These are phyloP conservation scores for Brienomyrus longianalis DNA, from an alignment of 2,113 vertebrate genomes.

Conservation along the genomic window DNA sequence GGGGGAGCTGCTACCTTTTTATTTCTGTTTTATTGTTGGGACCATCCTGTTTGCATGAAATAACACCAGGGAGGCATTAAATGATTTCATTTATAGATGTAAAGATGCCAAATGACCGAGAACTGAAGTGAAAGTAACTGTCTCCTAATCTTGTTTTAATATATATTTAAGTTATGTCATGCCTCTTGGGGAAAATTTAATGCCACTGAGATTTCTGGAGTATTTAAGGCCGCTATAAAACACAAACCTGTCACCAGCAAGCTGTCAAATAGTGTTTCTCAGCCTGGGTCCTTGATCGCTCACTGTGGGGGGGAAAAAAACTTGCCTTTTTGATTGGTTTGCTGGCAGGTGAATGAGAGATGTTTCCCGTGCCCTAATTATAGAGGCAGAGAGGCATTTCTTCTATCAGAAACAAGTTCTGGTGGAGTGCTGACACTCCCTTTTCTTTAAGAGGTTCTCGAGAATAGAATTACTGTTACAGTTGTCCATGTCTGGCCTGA, in stretches of 20 bases:
- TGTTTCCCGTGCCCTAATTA: constrained; percentile 17
- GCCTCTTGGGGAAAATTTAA: constrained; percentile 49
- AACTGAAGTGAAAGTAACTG: constrained; percentile 32
- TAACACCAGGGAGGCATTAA: not conserved
- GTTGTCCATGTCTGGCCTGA: not conserved
- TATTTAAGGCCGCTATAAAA: constrained; percentile 60
- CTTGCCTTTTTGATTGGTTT: constrained; percentile 30
- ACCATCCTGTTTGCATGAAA: not conserved
- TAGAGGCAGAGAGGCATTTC: not conserved
- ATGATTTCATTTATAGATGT: not conserved
- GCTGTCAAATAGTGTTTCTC: constrained; percentile 44
- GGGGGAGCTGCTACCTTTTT: not conserved
- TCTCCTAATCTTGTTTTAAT: constrained; percentile 53
- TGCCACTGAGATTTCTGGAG: constrained; percentile 47
- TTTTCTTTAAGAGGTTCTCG: not conserved
- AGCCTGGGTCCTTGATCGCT: constrained; percentile 47
- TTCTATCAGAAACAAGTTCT: constrained; percentile 14
- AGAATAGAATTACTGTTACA: not conserved
- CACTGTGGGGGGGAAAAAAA: constrained; percentile 27
- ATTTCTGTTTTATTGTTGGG: not conserved
- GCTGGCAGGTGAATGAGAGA: constrained; percentile 37
- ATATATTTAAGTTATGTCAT: constrained; percentile 43
- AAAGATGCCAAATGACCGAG: constrained; percentile 21
- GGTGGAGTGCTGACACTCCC: no score
- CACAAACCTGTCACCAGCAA: constrained; percentile 50